Conservation (phyloP, 2,797 vertebrate species). For the Austrolebias charrua region DNA sequence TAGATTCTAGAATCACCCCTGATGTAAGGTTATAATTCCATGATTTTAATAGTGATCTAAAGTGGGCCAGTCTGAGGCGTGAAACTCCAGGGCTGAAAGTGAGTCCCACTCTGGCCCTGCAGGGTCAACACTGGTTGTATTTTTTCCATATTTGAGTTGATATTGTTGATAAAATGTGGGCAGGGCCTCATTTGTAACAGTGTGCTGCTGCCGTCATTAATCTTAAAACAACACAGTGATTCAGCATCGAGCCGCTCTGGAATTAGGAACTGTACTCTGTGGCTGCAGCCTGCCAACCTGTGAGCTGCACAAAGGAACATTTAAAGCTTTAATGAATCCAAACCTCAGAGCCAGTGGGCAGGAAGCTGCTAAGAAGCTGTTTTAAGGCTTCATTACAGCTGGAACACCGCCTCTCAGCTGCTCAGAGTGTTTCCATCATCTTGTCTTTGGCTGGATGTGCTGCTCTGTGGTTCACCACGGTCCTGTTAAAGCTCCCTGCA, state of each 20-base stretch:
- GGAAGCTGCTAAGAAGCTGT: conserved; percentile 12
- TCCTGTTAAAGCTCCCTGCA: conserved; percentile 32
- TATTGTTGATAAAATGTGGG: no score
- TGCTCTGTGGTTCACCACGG: conserved; percentile 35
- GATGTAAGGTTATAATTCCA: no score
- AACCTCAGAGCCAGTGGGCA: conserved; percentile 4
- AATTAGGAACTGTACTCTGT: conserved; percentile 25
- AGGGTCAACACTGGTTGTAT: no score
- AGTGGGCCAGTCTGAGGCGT: no score
- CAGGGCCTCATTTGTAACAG: no score
- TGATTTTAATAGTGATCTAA: no score
- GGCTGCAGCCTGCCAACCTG: conserved; percentile 12
- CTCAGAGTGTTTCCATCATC: conserved; percentile 24
- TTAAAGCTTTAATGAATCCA: conserved; percentile 9
- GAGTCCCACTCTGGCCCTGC: no score
- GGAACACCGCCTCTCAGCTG: conserved; percentile 12
- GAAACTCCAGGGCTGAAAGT: no score
- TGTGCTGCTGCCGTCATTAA: no score
- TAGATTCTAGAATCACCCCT: no score
- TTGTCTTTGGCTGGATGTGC: conserved; percentile 31
- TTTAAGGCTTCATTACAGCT: conserved; percentile 13
- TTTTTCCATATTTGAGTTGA: no score
- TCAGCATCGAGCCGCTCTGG: conserved; percentile 16
- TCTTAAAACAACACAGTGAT: conserved; percentile 4
- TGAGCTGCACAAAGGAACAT: conserved; percentile 2